phyloP scores from a whole-genome alignment of 2,113 vertebrate genomes.

The Carassius auratus region DNA sequence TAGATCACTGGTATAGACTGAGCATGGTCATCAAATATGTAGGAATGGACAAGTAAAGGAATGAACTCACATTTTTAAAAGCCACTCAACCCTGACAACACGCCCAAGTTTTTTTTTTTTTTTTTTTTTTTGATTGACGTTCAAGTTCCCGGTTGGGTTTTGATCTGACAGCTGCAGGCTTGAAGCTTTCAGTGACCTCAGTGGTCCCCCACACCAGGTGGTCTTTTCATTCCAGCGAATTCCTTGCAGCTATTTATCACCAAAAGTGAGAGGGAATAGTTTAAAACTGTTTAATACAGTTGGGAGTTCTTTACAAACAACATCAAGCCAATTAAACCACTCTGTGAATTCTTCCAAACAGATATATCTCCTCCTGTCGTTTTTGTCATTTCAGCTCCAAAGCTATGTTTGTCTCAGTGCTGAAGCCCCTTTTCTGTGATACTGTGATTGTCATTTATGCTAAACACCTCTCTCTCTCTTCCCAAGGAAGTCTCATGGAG shows the following conservation, averaged over 20 bases:
- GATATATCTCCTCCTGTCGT: neutral
- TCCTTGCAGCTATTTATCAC: slow-evolving; percentile 24
- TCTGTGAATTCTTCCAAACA: neutral
- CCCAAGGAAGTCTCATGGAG: slow-evolving; percentile 54
- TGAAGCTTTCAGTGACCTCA: slow-evolving; percentile 21
- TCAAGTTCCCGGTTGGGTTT: slow-evolving; percentile 18
- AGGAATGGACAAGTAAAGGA: neutral
- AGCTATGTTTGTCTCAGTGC: neutral
- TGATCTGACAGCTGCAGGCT: slow-evolving; percentile 23
- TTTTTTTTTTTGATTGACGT: neutral
- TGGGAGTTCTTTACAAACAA: neutral
- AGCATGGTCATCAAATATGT: neutral
- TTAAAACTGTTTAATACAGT: slow-evolving; percentile 8
- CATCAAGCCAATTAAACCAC: neutral
- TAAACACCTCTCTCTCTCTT: slow-evolving; percentile 55
- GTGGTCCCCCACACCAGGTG: slow-evolving; percentile 32
- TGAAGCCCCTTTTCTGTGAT: slow-evolving; percentile 31
- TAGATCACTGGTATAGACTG: neutral
- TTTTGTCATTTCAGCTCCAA: neutral
- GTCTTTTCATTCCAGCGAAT: slow-evolving; percentile 20
- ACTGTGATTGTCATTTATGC: slow-evolving; percentile 59
- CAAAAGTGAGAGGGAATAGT: neutral
- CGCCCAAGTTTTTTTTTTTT: neutral
- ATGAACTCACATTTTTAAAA: neutral
- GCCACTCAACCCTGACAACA: neutral